Percentiles rank a stretch among this genome's conserved stretches.
Conservation (phyloP, 2,113 vertebrate genomes). For the Uria aalge region DNA sequence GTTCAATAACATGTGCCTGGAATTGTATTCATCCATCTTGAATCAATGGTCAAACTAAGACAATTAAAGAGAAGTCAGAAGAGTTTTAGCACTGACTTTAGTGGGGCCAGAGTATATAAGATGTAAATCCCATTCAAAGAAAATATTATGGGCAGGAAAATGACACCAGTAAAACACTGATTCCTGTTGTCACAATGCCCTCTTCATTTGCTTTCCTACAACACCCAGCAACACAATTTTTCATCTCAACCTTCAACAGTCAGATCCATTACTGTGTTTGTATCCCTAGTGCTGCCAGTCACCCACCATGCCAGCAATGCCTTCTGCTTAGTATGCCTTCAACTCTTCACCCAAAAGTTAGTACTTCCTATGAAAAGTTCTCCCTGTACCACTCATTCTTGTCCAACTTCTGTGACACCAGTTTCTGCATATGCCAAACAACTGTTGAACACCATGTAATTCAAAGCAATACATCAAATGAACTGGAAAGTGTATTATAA, state of each 20-base stretch:
- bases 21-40: neutral
- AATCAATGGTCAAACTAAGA: neutral
- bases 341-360: neutral
- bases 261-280: neutral
- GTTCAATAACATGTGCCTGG: neutral
- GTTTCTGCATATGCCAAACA: neutral
- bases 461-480: neutral
- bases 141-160: neutral
- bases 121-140: neutral
- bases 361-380: neutral
- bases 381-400: neutral
- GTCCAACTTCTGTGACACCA: neutral
- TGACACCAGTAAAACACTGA: neutral
- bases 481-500: neutral
- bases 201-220: neutral
- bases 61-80: neutral
- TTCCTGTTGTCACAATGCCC: neutral
- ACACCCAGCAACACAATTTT: neutral
- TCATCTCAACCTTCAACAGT: neutral
- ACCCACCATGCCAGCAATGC: neutral
- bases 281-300: neutral
- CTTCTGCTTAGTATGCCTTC: neutral
- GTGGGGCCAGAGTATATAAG: neutral
- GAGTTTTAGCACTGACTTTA: neutral
- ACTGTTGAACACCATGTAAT: neutral